Conservation (phyloP, 2,113 vertebrate genomes). For the Malurus alboscapulatus region DNA sequence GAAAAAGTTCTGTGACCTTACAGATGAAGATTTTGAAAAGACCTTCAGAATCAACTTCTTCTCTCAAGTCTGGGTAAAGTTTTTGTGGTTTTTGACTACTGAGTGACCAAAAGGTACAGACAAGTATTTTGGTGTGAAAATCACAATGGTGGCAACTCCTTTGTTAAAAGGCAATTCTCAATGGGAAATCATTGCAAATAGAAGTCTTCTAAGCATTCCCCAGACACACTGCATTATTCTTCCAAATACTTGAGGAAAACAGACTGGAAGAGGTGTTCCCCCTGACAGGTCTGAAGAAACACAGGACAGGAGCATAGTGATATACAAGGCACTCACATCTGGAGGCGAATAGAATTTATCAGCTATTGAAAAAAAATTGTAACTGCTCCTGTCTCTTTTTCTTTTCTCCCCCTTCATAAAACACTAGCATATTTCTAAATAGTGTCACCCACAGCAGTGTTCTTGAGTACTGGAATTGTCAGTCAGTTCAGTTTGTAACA, state of each 20-base stretch:
- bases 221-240: background rate
- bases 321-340: background rate
- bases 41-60: conserved; percentile 81
- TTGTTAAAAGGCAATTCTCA: background rate
- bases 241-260: background rate
- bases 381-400: background rate
- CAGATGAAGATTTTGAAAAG: conserved; percentile 84
- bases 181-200: background rate
- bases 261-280: background rate
- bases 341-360: background rate
- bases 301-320: background rate
- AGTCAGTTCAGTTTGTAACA: background rate
- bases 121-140: background rate
- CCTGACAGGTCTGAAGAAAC: background rate
- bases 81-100: background rate
- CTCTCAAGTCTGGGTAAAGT: conserved; percentile 86
- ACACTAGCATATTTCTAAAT: background rate
- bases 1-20: conserved; percentile 78
- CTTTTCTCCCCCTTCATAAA: background rate
- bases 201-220: background rate
- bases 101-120: background rate
- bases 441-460: background rate
- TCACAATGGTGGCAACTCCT: background rate
- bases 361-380: background rate
- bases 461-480: background rate